phyloP scores from a whole-genome alignment of 1,140 invertebrate genomes.

The Drosophila suzukii region DNA sequence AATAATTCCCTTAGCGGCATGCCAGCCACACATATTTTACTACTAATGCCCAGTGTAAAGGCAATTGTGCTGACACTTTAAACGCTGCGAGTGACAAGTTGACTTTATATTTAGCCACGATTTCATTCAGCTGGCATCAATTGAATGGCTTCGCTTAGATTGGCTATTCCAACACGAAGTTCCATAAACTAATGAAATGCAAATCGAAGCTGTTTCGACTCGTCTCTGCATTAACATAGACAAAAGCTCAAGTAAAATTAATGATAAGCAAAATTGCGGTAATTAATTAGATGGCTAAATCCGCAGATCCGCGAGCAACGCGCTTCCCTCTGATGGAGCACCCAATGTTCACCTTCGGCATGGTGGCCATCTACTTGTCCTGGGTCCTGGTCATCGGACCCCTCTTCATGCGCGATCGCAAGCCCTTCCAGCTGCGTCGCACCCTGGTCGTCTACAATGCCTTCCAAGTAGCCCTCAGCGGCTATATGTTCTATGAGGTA shows the following conservation, averaged over 20 bases:
- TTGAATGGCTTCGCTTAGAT: constrained; percentile 28
- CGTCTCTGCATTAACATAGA: constrained; percentile 32
- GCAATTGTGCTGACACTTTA: constrained; percentile 23
- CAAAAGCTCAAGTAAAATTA: constrained; percentile 16
- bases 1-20: constrained; percentile 20
- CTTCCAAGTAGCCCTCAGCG: constrained; percentile 93
- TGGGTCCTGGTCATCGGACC: constrained; percentile 93
- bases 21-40: constrained; percentile 19
- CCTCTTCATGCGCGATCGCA: constrained; percentile 93
- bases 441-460: constrained; percentile 95
- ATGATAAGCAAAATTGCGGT: constrained; percentile 8
- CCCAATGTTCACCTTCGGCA: constrained; percentile 92
- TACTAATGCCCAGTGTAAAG: constrained; percentile 25
- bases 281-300: constrained; percentile 43
- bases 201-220: constrained; percentile 33
- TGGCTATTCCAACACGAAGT: constrained; percentile 32
- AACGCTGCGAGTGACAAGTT: constrained; percentile 29
- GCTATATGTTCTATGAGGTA: constrained; percentile 96
- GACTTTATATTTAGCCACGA: constrained; percentile 53
- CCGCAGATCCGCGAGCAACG: constrained; percentile 92
- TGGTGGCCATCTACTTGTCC: constrained; percentile 93
- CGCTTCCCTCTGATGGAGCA: constrained; percentile 96
- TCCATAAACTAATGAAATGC: constrained; percentile 55
- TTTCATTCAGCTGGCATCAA: constrained; percentile 64
- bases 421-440: constrained; percentile 93